A percentile compares a stretch with the other conserved stretches of the same genome.
Conservation (phyloP, 2,888 invertebrate species). For the Glyphotaelius pellucidus region DNA sequence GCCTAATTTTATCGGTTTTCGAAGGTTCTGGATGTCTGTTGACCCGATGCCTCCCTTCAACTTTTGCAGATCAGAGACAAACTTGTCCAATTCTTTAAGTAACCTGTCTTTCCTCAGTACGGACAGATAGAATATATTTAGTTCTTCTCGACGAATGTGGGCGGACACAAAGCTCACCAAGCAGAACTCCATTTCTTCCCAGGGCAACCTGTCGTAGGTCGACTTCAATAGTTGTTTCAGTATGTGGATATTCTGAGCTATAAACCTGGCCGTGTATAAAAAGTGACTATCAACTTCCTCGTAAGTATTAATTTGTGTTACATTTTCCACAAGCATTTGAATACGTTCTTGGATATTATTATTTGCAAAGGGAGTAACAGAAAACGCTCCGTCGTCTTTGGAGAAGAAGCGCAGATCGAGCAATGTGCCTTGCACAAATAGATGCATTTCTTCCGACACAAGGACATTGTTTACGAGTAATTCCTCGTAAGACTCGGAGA, state of each 20-base stretch:
- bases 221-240: slow-evolving; percentile 66
- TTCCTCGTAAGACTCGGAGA: background rate
- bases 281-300: slow-evolving; percentile 62
- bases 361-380: background rate
- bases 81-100: slow-evolving; percentile 10
- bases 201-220: slow-evolving; percentile 66
- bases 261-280: slow-evolving; percentile 63
- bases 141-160: background rate
- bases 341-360: slow-evolving; percentile 7
- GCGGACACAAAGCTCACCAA: slow-evolving; percentile 65
- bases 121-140: slow-evolving; percentile 6
- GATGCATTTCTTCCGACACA: background rate
- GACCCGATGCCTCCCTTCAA: background rate
- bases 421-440: background rate
- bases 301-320: background rate
- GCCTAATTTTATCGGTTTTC: background rate
- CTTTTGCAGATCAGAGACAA: background rate
- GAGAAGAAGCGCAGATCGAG: slow-evolving; percentile 3
- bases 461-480: slow-evolving; percentile 10
- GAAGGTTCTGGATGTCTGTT: background rate
- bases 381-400: background rate
- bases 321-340: background rate
- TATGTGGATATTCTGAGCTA: slow-evolving; percentile 66
- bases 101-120: background rate
- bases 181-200: slow-evolving; percentile 68